phyloP scores from a whole-genome alignment of 2,797 vertebrate species.

The Hypotaenidia okinawae region DNA sequence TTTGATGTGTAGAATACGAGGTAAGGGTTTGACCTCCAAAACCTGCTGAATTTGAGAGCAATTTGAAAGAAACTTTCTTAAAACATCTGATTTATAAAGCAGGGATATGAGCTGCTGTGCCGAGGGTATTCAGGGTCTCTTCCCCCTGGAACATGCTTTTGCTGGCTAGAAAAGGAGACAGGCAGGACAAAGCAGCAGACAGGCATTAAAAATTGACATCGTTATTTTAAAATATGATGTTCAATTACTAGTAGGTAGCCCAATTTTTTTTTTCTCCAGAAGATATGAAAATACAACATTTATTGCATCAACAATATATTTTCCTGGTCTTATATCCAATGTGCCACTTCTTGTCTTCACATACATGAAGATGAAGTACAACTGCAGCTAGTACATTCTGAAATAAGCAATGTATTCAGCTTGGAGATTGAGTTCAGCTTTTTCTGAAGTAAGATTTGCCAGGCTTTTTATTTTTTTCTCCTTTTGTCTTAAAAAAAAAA shows the following conservation, averaged over 20 bases:
- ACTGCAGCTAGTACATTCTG: not conserved
- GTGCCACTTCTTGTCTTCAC: slow-evolving; percentile 1
- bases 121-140: not conserved
- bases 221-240: slow-evolving; percentile 1
- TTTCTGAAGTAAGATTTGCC: not conserved
- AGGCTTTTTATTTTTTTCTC: not conserved
- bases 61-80: not conserved
- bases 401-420: not conserved
- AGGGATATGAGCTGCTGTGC: not conserved
- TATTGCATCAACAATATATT: slow-evolving; percentile 15
- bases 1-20: not conserved
- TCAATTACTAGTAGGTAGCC: not conserved
- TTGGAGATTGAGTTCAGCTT: not conserved
- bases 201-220: not conserved
- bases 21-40: not conserved
- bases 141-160: not conserved
- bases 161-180: not conserved
- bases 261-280: not conserved
- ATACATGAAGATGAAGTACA: not conserved
- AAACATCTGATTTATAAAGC: not conserved
- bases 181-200: not conserved
- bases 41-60: not conserved
- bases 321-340: not conserved
- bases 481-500: not conserved
- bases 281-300: not conserved